These are phyloP conservation scores for Rousettus madagascariensis DNA, from an alignment of 2,797 vertebrate species.

Conservation along the genomic window DNA sequence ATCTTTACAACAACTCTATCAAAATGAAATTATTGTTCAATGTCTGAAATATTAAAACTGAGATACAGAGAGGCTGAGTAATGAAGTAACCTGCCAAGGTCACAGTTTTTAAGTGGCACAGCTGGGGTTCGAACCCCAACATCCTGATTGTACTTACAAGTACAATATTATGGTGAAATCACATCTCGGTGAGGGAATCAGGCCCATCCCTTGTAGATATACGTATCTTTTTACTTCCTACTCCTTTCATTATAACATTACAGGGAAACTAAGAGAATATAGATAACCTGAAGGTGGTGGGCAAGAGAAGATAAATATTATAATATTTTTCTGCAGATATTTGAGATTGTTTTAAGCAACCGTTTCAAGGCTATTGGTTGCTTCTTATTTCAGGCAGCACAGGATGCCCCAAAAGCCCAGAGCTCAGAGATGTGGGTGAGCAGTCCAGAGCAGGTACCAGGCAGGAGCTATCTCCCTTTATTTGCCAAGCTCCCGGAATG, in stretches of 20 bases:
- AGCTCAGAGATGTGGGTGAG: background rate
- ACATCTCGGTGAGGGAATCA: background rate
- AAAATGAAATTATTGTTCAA: background rate
- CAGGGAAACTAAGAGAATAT: background rate
- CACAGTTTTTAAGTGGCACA: background rate
- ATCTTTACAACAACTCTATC: background rate
- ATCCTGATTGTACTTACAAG: background rate
- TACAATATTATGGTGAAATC: background rate
- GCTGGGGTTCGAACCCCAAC: background rate
- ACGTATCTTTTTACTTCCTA: background rate
- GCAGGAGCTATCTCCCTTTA: background rate
- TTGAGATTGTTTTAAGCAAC: background rate
- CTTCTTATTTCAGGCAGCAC: background rate
- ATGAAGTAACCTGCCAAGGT: background rate
- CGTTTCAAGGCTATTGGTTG: background rate
- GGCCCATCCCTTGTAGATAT: background rate
- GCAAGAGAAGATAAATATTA: background rate
- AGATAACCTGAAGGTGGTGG: background rate
- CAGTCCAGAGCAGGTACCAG: rapidly evolving
- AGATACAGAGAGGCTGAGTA: background rate
- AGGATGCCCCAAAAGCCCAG: background rate
- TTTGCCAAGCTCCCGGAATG: background rate
- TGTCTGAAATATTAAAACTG: background rate
- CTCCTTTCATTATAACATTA: background rate
- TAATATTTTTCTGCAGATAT: background rate